A percentile compares a stretch with the other conserved stretches of the same genome.
These are phyloP conservation scores for Oscheius sp. DNA, from an alignment of 2,888 invertebrate species.

Conservation along the genomic window DNA sequence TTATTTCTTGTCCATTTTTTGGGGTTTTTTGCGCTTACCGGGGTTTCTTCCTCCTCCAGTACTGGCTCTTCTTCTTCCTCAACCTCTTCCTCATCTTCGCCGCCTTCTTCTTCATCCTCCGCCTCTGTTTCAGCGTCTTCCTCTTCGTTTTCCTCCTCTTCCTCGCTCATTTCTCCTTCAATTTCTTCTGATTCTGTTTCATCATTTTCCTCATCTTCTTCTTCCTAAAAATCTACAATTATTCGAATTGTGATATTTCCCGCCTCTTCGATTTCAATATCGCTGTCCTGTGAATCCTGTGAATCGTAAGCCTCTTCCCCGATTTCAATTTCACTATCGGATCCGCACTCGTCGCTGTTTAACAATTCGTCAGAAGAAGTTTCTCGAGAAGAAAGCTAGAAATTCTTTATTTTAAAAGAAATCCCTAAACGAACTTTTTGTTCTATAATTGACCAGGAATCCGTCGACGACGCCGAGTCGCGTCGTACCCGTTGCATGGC, in stretches of 20 bases:
- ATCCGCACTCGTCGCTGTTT: conserved; percentile 5
- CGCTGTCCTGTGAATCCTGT: conserved; percentile 14
- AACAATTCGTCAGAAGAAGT: not conserved
- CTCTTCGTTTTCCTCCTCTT: conserved; percentile 1
- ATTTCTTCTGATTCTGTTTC: not conserved
- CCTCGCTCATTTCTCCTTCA: not conserved
- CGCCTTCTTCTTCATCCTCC: not conserved
- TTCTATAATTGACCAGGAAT: conserved; percentile 43
- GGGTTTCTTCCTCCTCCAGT: not conserved
- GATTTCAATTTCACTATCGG: conserved; percentile 21
- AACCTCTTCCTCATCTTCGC: not conserved
- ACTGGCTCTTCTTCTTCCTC: not conserved
- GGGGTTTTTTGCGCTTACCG: not conserved
- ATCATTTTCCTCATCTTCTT: not conserved
- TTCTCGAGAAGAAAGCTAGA: not conserved
- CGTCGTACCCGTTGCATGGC: conserved; percentile 37
- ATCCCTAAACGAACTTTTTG: conserved; percentile 14
- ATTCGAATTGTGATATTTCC: too few relatives aligned
- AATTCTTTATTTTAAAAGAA: not conserved
- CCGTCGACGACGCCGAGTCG: conserved; percentile 43
- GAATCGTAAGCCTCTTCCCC: conserved; percentile 27
- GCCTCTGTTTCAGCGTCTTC: not conserved
- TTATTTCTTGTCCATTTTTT: not conserved
- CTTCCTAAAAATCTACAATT: not conserved
- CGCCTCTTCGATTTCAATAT: conserved; percentile 33